Conservation (phyloP, 2,888 invertebrate genomes). For the Seira sanloemensis region DNA sequence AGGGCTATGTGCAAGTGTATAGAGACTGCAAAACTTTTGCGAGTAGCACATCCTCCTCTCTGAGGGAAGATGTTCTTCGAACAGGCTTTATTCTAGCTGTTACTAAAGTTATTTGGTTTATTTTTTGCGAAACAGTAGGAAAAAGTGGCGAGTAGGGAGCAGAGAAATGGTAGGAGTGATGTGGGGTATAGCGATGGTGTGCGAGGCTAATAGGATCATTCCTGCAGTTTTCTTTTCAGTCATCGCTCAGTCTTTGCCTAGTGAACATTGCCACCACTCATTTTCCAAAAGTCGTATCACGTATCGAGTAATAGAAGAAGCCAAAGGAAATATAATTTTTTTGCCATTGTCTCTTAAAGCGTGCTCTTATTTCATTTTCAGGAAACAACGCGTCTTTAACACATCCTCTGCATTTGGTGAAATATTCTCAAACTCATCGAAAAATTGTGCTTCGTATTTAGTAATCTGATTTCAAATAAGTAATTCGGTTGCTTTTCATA, state of each 20-base stretch:
- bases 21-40: not conserved
- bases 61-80: not conserved
- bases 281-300: not conserved
- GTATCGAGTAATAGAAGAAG: not conserved
- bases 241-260: constrained; percentile 46
- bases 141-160: not conserved
- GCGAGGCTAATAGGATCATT: constrained; percentile 21
- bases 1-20: not conserved
- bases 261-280: constrained; percentile 17
- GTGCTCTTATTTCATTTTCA: constrained; percentile 1
- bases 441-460: not conserved
- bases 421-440: not conserved
- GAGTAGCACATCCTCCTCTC: not conserved
- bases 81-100: not conserved
- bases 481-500: not conserved
- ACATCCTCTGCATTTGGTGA: not conserved
- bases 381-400: not conserved
- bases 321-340: not conserved
- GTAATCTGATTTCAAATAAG: not conserved
- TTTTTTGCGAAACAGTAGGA: constrained; percentile 2
- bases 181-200: not conserved
- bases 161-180: not conserved
- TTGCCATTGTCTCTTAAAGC: constrained; percentile 31
- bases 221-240: constrained; percentile 40
- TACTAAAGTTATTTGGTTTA: not conserved